These are phyloP conservation scores for Pterostichus niger DNA, from an alignment of 2,888 invertebrate genomes.

Conservation along the genomic window DNA sequence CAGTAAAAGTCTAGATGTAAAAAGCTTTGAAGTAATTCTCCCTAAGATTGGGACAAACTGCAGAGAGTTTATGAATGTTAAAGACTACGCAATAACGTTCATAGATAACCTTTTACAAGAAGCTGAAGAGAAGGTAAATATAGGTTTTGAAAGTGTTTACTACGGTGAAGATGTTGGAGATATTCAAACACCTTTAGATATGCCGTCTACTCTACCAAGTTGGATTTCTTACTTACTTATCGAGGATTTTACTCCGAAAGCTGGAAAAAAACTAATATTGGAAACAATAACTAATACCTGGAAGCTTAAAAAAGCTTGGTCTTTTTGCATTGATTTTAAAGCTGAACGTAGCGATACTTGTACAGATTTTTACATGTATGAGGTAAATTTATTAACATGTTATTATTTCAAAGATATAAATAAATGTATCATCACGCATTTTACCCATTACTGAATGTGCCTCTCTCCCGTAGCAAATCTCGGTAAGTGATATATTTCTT, in stretches of 20 bases:
- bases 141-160: neutral
- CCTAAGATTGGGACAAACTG: neutral
- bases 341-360: conserved; percentile 70
- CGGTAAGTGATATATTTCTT: too few species aligned
- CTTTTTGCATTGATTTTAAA: conserved; percentile 70
- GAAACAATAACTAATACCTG: conserved; percentile 70
- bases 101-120: conserved; percentile 15
- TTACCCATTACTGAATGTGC: too few species aligned
- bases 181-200: neutral
- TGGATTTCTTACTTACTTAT: conserved; percentile 69
- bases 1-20: neutral
- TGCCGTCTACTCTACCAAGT: neutral
- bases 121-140: neutral
- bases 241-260: conserved; percentile 69
- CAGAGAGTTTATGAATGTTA: conserved; percentile 23
- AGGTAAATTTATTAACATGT: conserved; percentile 68
- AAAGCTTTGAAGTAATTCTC: neutral
- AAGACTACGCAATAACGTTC: conserved; percentile 21
- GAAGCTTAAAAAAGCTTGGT: conserved; percentile 71
- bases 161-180: neutral
- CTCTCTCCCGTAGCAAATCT: too few species aligned
- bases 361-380: conserved; percentile 72
- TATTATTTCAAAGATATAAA: too few species aligned
- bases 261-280: conserved; percentile 69
- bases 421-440: too few species aligned